These are phyloP conservation scores for Oegoconia quadripuncta DNA, from an alignment of 2,888 invertebrate species.

Conservation along the genomic window DNA sequence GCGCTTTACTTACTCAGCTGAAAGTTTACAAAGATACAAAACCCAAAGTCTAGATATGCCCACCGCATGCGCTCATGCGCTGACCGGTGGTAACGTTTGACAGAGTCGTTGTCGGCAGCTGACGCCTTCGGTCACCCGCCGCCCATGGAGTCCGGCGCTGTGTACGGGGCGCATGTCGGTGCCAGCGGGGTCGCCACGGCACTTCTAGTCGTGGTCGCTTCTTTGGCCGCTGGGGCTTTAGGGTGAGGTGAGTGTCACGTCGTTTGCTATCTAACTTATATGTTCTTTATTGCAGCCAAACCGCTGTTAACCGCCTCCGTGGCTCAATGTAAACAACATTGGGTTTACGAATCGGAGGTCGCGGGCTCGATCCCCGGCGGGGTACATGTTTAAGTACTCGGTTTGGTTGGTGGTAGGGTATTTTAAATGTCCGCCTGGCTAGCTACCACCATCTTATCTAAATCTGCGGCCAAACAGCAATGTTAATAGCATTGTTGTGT, in stretches of 20 bases:
- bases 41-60: slow-evolving; percentile 41
- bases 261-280: neutral
- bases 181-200: slow-evolving; percentile 83
- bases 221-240: slow-evolving; percentile 83
- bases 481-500: no score
- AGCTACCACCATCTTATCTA: no score
- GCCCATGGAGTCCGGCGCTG: slow-evolving; percentile 35
- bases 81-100: slow-evolving; percentile 44
- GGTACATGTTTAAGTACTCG: no score
- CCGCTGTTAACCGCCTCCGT: no score
- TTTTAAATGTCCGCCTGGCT: no score
- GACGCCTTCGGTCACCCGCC: slow-evolving; percentile 54
- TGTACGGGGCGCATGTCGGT: slow-evolving; percentile 54
- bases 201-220: slow-evolving; percentile 81
- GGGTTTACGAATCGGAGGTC: no score
- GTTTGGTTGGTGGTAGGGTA: no score
- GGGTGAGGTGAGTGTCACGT: slow-evolving; percentile 85
- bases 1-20: no score
- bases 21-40: slow-evolving; percentile 25
- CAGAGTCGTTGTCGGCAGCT: slow-evolving; percentile 63
- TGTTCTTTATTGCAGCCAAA: no score
- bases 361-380: no score
- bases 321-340: no score
- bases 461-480: no score
- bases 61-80: slow-evolving; percentile 33